phyloP scores from a whole-genome alignment of 2,797 vertebrate genomes.

The Enteromius trimaculatus region DNA sequence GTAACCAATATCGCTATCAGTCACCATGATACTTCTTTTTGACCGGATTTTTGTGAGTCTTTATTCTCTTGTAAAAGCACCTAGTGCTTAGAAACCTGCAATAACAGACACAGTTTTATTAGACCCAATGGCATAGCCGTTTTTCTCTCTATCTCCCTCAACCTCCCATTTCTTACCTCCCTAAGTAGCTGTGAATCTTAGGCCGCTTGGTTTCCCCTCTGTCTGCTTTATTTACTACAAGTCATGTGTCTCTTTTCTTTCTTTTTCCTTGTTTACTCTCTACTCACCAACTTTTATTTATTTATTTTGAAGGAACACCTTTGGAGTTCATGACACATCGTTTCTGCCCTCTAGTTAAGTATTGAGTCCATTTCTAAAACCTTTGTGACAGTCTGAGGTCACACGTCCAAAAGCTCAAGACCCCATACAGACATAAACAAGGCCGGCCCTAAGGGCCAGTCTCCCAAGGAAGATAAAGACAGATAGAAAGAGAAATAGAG shows the following conservation, averaged over 20 bases:
- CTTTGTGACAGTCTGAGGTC: constrained; percentile 28
- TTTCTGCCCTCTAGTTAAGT: constrained; percentile 19
- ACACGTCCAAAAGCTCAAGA: constrained; percentile 35
- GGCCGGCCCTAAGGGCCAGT: background rate
- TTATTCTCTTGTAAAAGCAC: constrained; percentile 73
- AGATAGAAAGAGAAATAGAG: constrained; percentile 18
- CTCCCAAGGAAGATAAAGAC: constrained; percentile 20
- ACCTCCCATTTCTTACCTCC: constrained; percentile 48
- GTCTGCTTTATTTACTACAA: constrained; percentile 29
- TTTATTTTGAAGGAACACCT: constrained; percentile 47
- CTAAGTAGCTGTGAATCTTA: constrained; percentile 32
- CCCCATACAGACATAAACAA: constrained; percentile 46
- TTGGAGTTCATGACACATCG: constrained; percentile 21
- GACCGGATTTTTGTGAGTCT: constrained; percentile 71
- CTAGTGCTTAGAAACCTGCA: constrained; percentile 74
- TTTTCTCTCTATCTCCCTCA: constrained; percentile 64
- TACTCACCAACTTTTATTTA: background rate
- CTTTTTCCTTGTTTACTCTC: background rate
- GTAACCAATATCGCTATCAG: background rate
- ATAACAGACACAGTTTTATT: constrained; percentile 75
- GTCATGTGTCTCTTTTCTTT: constrained; percentile 12
- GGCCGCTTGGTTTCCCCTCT: background rate
- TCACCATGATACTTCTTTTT: constrained; percentile 68
- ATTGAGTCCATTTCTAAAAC: constrained; percentile 6
- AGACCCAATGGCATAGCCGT: constrained; percentile 65